These are phyloP conservation scores for Epiblema foenella DNA, from an alignment of 2,888 invertebrate genomes.

Conservation along the genomic window DNA sequence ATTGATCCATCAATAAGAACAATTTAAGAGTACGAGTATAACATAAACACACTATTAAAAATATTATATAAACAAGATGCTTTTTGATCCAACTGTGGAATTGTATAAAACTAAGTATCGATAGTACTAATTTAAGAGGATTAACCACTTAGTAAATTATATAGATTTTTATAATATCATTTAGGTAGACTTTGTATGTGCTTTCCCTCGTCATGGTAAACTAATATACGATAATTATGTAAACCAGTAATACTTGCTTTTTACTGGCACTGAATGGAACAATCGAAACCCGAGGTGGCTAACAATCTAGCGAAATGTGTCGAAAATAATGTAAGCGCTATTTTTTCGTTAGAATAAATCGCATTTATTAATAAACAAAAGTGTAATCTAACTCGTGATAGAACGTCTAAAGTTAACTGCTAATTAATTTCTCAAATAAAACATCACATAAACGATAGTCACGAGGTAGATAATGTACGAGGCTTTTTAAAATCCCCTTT, in stretches of 20 bases:
- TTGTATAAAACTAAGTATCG: too few species aligned
- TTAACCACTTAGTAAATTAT: background rate
- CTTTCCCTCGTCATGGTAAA: constrained; percentile 66
- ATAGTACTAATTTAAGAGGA: background rate
- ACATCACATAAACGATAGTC: constrained; percentile 12
- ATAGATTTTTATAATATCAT: background rate
- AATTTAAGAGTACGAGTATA: too few species aligned
- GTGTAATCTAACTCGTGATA: constrained; percentile 4
- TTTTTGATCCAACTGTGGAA: too few species aligned
- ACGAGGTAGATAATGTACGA: constrained; percentile 40
- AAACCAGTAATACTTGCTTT: constrained; percentile 47
- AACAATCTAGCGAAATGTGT: background rate
- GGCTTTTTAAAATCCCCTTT: constrained; percentile 46
- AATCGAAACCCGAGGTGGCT: background rate
- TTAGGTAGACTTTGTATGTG: constrained; percentile 1
- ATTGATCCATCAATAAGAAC: too few species aligned
- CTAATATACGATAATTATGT: constrained; percentile 74
- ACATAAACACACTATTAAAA: too few species aligned
- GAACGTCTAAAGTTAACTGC: constrained; percentile 13
- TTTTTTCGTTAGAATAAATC: background rate
- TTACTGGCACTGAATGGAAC: background rate
- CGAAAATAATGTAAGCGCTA: background rate
- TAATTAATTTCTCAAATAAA: constrained; percentile 38
- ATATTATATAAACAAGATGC: too few species aligned
- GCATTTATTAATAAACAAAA: constrained; percentile 15